A percentile compares a stretch with the other conserved stretches of the same genome.
phyloP scores from a whole-genome alignment of 2,797 vertebrate genomes.

The Apogon talboti region DNA sequence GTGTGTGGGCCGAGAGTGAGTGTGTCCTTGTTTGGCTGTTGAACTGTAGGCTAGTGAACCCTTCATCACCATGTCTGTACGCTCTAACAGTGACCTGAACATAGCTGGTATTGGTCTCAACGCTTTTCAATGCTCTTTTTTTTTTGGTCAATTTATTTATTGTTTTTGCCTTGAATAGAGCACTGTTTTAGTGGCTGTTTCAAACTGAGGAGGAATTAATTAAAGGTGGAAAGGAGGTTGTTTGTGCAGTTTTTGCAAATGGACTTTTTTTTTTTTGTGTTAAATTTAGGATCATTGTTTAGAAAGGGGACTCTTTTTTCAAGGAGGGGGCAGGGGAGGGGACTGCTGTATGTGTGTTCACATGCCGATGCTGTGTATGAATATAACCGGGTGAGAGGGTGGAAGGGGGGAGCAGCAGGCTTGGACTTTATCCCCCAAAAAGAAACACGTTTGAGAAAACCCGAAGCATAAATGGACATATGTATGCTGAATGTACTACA shows the following conservation, averaged over 20 bases:
- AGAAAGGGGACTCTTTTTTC: background rate
- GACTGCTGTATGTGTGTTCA: constrained; percentile 47
- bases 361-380: constrained; percentile 41
- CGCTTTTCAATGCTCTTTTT: constrained; percentile 31
- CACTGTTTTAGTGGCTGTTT: constrained; percentile 67
- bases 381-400: constrained; percentile 49
- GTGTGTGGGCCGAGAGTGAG: constrained; percentile 50
- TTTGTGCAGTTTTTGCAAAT: constrained; percentile 22
- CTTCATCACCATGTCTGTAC: constrained; percentile 53
- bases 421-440: constrained; percentile 32
- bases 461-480: background rate
- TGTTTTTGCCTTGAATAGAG: constrained; percentile 50
- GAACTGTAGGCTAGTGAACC: constrained; percentile 59
- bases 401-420: constrained; percentile 50
- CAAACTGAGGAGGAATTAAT: constrained; percentile 47
- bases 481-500: constrained; percentile 48
- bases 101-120: constrained; percentile 51
- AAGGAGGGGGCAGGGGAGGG: background rate
- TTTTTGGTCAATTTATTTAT: constrained; percentile 49
- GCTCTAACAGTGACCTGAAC: constrained; percentile 58
- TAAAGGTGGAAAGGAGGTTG: constrained; percentile 30
- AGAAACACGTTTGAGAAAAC: constrained; percentile 38
- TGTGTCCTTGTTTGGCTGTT: constrained; percentile 50
- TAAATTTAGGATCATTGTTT: constrained; percentile 28
- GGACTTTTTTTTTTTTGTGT: constrained; percentile 25